Conservation (phyloP, 2,113 vertebrate genomes). For the Psephotus haematonotus region DNA sequence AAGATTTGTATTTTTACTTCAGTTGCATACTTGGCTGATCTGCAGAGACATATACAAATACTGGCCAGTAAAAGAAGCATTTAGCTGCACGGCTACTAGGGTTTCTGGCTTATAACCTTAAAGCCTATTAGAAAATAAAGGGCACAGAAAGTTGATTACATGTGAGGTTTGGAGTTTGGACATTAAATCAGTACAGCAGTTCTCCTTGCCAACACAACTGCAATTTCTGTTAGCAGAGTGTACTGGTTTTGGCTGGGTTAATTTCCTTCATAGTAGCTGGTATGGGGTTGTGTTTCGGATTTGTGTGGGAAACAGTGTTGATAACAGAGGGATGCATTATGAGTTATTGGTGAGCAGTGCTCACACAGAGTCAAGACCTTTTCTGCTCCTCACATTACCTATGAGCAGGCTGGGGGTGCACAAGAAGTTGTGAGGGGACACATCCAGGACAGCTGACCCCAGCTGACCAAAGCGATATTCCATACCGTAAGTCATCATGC, state of each 20-base stretch:
- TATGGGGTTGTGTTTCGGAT: neutral
- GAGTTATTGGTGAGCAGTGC: neutral
- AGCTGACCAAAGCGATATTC: neutral
- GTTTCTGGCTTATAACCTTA: neutral
- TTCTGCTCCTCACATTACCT: neutral
- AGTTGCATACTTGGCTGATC: neutral
- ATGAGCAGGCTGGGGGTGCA: neutral
- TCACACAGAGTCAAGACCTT: neutral
- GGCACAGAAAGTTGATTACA: neutral
- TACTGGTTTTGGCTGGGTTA: neutral
- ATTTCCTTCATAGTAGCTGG: neutral
- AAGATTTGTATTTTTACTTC: neutral
- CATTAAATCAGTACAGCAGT: neutral
- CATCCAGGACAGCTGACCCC: rapidly evolving
- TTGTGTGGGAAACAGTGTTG: neutral
- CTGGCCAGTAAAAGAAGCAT: neutral
- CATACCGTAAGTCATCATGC: neutral
- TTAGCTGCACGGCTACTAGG: neutral
- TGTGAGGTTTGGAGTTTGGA: neutral
- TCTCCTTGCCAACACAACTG: neutral
- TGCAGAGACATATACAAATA: neutral
- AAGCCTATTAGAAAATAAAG: neutral
- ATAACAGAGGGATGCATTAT: neutral
- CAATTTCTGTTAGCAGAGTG: neutral
- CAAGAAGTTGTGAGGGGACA: neutral